Conservation (phyloP, 2,797 vertebrate species). For the Chloroceryle amazona region DNA sequence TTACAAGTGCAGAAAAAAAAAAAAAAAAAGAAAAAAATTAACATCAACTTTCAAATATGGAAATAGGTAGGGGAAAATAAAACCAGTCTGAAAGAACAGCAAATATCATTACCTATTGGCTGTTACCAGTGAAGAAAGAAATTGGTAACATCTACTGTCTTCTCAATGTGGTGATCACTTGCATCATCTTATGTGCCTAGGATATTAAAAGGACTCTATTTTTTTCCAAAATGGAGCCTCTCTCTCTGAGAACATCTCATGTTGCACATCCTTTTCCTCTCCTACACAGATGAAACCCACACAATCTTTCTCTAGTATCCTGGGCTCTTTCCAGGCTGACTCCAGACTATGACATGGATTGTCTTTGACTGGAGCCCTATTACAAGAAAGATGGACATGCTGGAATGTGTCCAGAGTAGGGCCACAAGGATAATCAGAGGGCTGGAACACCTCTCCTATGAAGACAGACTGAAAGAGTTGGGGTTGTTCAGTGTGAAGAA, state of each 20-base stretch:
- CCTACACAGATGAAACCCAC: rapidly evolving
- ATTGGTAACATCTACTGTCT: neutral
- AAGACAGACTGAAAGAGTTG: no score
- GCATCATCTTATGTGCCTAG: rapidly evolving
- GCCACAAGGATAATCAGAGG: no score
- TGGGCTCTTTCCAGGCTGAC: neutral
- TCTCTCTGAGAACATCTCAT: neutral
- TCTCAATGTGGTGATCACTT: neutral
- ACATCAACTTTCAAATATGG: neutral
- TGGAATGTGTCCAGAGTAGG: no score
- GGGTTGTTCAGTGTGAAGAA: no score
- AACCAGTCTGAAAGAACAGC: neutral
- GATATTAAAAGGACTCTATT: neutral
- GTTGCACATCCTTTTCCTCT: neutral
- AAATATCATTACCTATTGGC: neutral
- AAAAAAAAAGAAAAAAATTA: no score
- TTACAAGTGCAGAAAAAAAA: neutral
- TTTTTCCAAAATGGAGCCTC: neutral
- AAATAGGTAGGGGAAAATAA: neutral
- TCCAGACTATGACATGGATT: rapidly evolving
- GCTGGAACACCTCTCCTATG: no score
- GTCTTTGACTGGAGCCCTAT: neutral
- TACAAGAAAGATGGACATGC: no score
- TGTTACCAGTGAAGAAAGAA: neutral
- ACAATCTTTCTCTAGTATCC: neutral